These are phyloP conservation scores for Hexactinellida sp. DNA, from an alignment of 37 sponge, comb jelly and placozoan genomes.

Conservation along the genomic window DNA sequence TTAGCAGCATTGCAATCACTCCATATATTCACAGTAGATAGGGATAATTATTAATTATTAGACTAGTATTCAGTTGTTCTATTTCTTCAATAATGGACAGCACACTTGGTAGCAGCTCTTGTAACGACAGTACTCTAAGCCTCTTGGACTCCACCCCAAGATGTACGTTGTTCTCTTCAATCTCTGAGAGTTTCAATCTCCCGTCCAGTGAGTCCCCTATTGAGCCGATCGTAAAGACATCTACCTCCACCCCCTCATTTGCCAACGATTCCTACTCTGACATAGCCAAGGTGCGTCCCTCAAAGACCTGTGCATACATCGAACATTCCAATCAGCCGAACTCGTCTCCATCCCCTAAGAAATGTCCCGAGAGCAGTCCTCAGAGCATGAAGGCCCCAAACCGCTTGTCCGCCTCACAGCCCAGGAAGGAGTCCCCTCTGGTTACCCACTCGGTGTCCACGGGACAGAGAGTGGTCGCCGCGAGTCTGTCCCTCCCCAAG, in stretches of 20 bases:
- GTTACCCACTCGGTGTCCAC: not conserved
- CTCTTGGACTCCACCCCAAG: not conserved
- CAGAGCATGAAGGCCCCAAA: not conserved
- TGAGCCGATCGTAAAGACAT: not conserved
- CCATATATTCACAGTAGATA: too few species aligned
- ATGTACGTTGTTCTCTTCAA: not conserved
- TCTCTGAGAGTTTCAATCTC: not conserved
- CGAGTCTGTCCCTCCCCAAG: not conserved
- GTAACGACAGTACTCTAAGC: not conserved
- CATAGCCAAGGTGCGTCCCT: not conserved
- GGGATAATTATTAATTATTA: not conserved
- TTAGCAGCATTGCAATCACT: too few species aligned
- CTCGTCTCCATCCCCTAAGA: not conserved
- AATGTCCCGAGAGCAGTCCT: not conserved
- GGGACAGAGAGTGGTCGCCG: not conserved
- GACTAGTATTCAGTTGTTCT: not conserved
- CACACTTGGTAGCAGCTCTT: not conserved
- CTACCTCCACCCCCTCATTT: not conserved
- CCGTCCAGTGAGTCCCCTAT: not conserved
- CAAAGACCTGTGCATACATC: not conserved
- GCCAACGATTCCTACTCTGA: conserved; percentile 6
- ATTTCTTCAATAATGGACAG: not conserved
- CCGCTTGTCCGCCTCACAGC: not conserved
- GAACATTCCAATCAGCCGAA: not conserved
- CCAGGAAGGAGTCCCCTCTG: not conserved